Evolutionary conservation across 2,113 vertebrate genomes (phyloP).

Genomic region (Lycocorax pyrrhopterus): DNA sequence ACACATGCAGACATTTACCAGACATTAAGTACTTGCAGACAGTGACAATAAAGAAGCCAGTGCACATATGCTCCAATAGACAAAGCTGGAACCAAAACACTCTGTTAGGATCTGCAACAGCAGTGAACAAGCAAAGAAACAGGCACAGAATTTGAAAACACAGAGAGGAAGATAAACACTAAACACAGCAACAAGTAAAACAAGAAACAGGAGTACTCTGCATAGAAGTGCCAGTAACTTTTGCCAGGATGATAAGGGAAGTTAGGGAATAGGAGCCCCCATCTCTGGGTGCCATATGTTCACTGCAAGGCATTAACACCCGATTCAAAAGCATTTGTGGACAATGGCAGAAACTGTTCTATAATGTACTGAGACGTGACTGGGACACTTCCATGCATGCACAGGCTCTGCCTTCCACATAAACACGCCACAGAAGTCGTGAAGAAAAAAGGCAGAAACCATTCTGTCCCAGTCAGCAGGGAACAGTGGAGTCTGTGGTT

Average conservation of each 20-base stretch:
- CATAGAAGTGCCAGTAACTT: background rate
- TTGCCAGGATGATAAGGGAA: background rate
- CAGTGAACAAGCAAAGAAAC: constrained; percentile 12
- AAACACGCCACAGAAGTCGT: background rate
- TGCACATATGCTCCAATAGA: constrained; percentile 18
- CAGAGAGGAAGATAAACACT: background rate
- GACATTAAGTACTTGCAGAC: background rate
- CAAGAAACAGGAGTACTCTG: background rate
- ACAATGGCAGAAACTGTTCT: background rate
- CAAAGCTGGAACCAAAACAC: constrained; percentile 11
- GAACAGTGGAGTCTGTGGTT: background rate
- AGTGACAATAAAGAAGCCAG: background rate
- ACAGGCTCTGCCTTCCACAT: background rate
- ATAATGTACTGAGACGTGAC: background rate
- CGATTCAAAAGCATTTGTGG: background rate
- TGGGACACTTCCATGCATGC: background rate
- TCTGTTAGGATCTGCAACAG: background rate
- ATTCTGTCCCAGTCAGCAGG: background rate
- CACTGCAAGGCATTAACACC: background rate
- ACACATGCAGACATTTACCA: background rate
- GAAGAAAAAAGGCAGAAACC: constrained; percentile 10
- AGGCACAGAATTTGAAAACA: constrained; percentile 5
- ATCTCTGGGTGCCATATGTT: constrained; percentile 27
- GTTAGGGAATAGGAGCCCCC: background rate
- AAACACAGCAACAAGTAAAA: background rate